phyloP scores from a whole-genome alignment of 2,888 invertebrate genomes.

The Eristalis tenax region DNA sequence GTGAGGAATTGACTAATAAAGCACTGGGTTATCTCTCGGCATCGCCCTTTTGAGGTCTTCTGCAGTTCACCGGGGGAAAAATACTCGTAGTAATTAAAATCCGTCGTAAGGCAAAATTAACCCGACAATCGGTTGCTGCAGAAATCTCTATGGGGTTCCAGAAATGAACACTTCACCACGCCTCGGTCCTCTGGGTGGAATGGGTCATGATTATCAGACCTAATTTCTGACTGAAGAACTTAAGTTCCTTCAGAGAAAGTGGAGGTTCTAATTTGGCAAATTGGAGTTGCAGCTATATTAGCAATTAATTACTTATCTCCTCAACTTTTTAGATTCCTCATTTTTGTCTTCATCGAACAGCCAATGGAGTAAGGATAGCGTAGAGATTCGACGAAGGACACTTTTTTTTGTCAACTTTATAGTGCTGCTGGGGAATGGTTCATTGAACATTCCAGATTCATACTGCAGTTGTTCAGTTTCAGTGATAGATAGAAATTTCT shows the following conservation, averaged over 20 bases:
- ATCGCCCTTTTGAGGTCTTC: not conserved
- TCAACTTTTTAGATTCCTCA: constrained; percentile 25
- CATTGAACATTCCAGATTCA: not conserved
- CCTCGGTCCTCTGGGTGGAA: not conserved
- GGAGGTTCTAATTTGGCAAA: constrained; percentile 65
- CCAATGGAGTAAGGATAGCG: not conserved
- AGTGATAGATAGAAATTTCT: too few species aligned
- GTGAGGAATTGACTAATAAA: constrained; percentile 9
- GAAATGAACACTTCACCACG: not conserved
- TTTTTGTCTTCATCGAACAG: not conserved
- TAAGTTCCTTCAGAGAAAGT: constrained; percentile 5
- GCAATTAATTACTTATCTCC: constrained; percentile 66
- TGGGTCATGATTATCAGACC: not conserved
- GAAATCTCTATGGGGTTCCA: not conserved
- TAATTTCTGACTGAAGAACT: not conserved
- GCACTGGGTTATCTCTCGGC: not conserved
- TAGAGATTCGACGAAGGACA: not conserved
- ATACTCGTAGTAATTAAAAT: constrained; percentile 67
- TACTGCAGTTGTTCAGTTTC: too few species aligned
- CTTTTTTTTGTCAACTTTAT: not conserved
- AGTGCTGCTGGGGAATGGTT: not conserved
- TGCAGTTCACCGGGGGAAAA: not conserved
- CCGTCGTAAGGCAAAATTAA: constrained; percentile 57
- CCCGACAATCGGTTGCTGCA: constrained; percentile 47
- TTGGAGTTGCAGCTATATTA: constrained; percentile 66